These are phyloP conservation scores for Perccottus glenii DNA, from an alignment of 2,113 vertebrate species.

Conservation along the genomic window DNA sequence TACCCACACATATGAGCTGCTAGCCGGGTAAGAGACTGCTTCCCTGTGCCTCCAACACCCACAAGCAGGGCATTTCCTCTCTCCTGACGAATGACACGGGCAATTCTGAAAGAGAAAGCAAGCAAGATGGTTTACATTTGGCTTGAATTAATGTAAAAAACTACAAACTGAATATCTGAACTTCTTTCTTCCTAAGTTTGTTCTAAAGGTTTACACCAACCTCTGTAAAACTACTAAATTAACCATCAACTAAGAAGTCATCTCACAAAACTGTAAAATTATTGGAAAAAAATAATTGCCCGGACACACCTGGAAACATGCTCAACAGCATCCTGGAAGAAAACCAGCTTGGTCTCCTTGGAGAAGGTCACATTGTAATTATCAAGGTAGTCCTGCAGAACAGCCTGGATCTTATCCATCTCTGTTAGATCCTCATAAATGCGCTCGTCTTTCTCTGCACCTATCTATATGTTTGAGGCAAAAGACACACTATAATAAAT, in stretches of 20 bases:
- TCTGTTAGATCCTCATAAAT: conserved; percentile 84
- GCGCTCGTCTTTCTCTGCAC: conserved; percentile 75
- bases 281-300: too few species aligned
- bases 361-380: conserved; percentile 85
- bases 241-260: conserved; percentile 3
- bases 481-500: background rate
- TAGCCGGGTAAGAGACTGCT: conserved; percentile 86
- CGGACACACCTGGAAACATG: conserved; percentile 83
- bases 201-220: conserved; percentile 1
- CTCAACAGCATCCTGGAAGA: conserved; percentile 89
- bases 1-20: conserved; percentile 87
- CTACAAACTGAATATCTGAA: too few species aligned
- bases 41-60: conserved; percentile 88
- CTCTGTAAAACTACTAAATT: conserved; percentile 1
- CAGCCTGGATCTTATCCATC: conserved; percentile 77
- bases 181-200: background rate
- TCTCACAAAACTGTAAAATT: background rate
- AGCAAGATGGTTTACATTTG: too few species aligned
- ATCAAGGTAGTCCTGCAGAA: conserved; percentile 87
- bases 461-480: conserved; percentile 38
- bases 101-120: conserved; percentile 75
- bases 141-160: too few species aligned
- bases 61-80: conserved; percentile 88
- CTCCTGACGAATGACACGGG: conserved; percentile 89
- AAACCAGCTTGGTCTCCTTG: conserved; percentile 87